These are phyloP conservation scores for Sepioteuthis lessoniana DNA, from an alignment of 2,888 invertebrate genomes.

Conservation along the genomic window DNA sequence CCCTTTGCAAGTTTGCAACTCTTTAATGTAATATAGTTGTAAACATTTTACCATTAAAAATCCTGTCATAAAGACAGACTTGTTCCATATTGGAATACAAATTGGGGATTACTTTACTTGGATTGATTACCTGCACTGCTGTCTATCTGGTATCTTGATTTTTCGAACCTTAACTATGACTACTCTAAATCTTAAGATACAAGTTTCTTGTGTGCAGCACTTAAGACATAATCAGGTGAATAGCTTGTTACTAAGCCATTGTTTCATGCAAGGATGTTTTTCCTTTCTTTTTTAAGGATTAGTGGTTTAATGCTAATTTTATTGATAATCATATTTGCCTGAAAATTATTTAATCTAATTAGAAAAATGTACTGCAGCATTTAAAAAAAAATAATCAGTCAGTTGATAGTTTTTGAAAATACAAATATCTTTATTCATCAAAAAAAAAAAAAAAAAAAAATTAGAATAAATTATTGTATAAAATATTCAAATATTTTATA, in stretches of 20 bases:
- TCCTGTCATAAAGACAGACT: not conserved
- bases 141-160: not conserved
- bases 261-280: not conserved
- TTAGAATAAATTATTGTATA: no score
- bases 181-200: not conserved
- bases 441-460: no score
- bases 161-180: not conserved
- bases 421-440: no score
- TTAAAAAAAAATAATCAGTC: no score
- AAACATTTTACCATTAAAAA: not conserved
- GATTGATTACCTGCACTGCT: not conserved
- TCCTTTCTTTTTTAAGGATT: no score
- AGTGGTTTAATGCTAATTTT: no score
- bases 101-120: not conserved
- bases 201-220: not conserved
- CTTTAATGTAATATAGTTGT: not conserved
- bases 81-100: constrained; percentile 16
- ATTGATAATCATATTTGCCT: not conserved
- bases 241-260: not conserved
- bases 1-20: constrained; percentile 10
- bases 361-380: not conserved
- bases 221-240: not conserved
- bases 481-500: no score
- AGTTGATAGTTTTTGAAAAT: no score
- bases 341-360: not conserved